phyloP scores from a whole-genome alignment of 2,888 invertebrate species.

The Unio delphinus region DNA sequence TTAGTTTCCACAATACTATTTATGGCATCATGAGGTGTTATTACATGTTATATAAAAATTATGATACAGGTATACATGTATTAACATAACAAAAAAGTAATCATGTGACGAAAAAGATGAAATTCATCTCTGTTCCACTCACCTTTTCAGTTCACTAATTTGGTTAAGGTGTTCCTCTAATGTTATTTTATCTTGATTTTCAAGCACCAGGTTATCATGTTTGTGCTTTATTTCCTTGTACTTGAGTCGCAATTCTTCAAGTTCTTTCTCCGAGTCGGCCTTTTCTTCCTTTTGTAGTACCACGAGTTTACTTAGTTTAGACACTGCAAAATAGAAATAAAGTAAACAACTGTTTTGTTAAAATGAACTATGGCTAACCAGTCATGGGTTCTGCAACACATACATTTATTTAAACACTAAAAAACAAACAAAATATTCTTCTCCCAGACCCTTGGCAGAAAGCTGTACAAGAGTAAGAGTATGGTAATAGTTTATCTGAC shows the following conservation, averaged over 20 bases:
- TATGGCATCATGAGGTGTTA: no score
- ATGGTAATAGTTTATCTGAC: no score
- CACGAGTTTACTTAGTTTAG: conserved; percentile 60
- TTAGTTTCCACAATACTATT: no score
- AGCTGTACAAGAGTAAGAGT: no score
- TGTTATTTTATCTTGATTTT: conserved; percentile 50
- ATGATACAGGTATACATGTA: no score
- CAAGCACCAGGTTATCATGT: conserved; percentile 54
- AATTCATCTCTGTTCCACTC: conserved; percentile 11
- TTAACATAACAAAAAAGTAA: no score
- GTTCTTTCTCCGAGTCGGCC: conserved; percentile 52
- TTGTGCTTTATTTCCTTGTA: conserved; percentile 56
- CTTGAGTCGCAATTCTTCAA: conserved; percentile 50
- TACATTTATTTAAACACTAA: not conserved
- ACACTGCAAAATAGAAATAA: conserved; percentile 40
- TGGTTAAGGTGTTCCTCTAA: conserved; percentile 62
- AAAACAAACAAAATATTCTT: no score
- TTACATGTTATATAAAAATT: no score
- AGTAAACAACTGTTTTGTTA: not conserved
- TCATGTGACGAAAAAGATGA: no score
- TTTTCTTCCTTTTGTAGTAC: conserved; percentile 58
- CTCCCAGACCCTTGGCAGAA: no score
- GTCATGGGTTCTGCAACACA: not conserved
- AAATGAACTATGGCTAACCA: not conserved
- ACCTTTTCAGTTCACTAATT: conserved; percentile 63